These are phyloP conservation scores for Pogoniulus pusillus DNA, from an alignment of 2,797 vertebrate species.

Conservation along the genomic window DNA sequence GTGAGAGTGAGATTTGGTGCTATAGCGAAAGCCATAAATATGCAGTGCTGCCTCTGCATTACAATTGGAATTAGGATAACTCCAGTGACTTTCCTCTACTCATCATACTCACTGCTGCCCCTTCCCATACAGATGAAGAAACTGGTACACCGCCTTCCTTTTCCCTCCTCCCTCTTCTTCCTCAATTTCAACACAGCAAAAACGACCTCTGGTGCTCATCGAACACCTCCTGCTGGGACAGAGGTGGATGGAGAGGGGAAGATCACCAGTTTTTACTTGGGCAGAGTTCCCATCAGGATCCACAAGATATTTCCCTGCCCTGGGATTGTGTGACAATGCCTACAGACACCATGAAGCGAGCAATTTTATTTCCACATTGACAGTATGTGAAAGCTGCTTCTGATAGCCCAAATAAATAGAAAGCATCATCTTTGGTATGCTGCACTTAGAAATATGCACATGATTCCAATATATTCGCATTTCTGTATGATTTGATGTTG, in stretches of 20 bases:
- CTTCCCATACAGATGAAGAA: neutral
- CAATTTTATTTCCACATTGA: neutral
- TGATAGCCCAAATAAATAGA: neutral
- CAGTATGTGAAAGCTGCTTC: neutral
- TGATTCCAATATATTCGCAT: neutral
- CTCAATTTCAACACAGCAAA: neutral
- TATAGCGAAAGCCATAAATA: neutral
- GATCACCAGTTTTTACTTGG: neutral
- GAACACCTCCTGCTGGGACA: neutral
- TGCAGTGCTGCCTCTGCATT: neutral
- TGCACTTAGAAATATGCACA: neutral
- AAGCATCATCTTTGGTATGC: neutral
- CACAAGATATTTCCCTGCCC: neutral
- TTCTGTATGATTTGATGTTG: neutral
- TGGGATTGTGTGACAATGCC: neutral
- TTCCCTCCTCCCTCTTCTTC: neutral
- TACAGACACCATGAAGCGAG: neutral
- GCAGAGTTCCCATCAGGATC: neutral
- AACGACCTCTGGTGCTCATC: neutral
- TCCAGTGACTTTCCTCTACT: constrained; percentile 4
- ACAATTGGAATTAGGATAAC: neutral
- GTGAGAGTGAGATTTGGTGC: neutral
- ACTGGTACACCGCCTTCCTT: neutral
- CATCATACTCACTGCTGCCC: constrained; percentile 33
- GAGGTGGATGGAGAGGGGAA: neutral